phyloP scores from a whole-genome alignment of 2,113 vertebrate species.

The Ibidorhyncha struthersii region DNA sequence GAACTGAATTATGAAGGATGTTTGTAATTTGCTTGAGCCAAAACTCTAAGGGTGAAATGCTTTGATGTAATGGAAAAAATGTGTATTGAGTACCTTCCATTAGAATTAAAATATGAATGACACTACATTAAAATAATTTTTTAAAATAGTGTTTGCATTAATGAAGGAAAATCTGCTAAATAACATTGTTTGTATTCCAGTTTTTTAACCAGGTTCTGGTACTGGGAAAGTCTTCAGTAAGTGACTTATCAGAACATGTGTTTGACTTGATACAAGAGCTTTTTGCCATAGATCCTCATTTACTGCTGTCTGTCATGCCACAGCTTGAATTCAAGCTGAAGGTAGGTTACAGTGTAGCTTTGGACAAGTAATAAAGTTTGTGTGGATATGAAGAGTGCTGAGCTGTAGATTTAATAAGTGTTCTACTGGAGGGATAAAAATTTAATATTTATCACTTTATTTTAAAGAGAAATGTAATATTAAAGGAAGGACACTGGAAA shows the following conservation, averaged over 20 bases:
- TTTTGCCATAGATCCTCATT: constrained; percentile 95
- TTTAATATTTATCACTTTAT: not conserved
- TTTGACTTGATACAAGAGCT: constrained; percentile 99
- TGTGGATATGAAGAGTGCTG: not conserved
- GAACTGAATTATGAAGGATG: not conserved
- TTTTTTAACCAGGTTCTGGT: constrained; percentile 99
- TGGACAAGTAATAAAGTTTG: not conserved
- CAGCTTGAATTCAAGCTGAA: constrained; percentile 99
- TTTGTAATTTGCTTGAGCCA: not conserved
- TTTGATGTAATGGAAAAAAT: not conserved
- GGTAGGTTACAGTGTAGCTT: constrained; percentile 69
- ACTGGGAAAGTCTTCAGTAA: constrained; percentile 97
- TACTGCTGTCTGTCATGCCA: constrained; percentile 97
- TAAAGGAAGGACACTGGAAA: not conserved
- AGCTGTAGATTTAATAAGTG: not conserved
- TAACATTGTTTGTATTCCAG: constrained; percentile 65
- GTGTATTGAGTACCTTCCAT: not conserved
- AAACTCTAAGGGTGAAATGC: not conserved
- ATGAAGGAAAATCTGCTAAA: not conserved
- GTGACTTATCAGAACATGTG: constrained; percentile 96
- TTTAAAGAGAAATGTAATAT: not conserved
- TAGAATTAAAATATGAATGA: not conserved
- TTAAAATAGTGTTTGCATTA: not conserved
- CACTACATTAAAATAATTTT: not conserved
- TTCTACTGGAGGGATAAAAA: not conserved